A percentile compares a stretch with the other conserved stretches of the same genome.
Conservation (phyloP, 2,888 invertebrate genomes). For the Aspidapion aeneum region DNA sequence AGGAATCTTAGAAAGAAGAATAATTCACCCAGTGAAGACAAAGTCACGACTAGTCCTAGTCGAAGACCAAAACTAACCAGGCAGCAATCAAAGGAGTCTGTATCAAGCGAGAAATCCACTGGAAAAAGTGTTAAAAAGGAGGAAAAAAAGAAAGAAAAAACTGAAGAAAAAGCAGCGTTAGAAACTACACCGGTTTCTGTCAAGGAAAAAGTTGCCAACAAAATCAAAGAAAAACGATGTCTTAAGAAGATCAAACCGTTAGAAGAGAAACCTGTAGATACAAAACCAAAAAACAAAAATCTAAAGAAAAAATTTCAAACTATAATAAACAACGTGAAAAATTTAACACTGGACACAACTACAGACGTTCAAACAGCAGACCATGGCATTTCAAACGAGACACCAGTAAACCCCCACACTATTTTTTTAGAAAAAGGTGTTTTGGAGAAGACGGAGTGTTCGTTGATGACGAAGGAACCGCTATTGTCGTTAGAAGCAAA, state of each 20-base stretch:
- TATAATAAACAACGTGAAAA: constrained; percentile 38
- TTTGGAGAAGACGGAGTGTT: neutral
- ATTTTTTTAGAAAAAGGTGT: constrained; percentile 25
- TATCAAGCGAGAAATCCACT: neutral
- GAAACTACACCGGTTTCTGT: neutral
- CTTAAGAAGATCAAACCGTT: constrained; percentile 7
- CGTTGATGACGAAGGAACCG: constrained; percentile 8
- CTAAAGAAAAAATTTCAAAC: constrained; percentile 34
- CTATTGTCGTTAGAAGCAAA: constrained; percentile 28
- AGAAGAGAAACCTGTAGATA: constrained; percentile 8
- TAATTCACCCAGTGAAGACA: constrained; percentile 12
- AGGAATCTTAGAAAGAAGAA: constrained; percentile 29
- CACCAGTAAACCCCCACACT: neutral
- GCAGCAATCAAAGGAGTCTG: neutral
- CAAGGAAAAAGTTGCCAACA: neutral
- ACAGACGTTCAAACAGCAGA: constrained; percentile 16
- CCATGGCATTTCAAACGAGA: no score
- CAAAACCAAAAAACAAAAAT: constrained; percentile 30
- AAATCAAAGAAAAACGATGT: neutral
- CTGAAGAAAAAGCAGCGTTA: neutral
- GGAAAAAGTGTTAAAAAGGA: neutral
- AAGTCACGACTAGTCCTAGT: neutral
- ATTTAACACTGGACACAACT: constrained; percentile 28
- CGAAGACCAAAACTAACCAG: neutral
- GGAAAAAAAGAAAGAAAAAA: neutral